These are phyloP conservation scores for Carapus acus DNA, from an alignment of 2,797 vertebrate genomes.

Conservation along the genomic window DNA sequence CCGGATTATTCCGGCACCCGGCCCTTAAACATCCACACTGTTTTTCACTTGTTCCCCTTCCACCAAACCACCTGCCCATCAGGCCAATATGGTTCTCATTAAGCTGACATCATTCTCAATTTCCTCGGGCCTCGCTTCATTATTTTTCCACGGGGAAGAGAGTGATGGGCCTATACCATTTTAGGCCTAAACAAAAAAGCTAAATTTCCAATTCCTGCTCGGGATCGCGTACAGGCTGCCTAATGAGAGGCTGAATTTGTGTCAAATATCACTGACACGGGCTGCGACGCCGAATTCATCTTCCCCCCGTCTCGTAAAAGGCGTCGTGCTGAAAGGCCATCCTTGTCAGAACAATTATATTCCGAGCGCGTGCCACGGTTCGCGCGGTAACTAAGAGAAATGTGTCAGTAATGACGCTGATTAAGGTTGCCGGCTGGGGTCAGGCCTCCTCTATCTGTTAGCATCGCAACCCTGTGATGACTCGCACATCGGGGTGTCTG, in stretches of 20 bases:
- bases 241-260: conserved; percentile 16
- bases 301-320: conserved; percentile 12
- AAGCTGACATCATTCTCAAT: conserved; percentile 42
- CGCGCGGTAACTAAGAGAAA: conserved; percentile 57
- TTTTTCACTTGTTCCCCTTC: conserved; percentile 74
- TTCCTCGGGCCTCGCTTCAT: conserved; percentile 40
- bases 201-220: conserved; percentile 18
- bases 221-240: conserved; percentile 9
- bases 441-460: conserved; percentile 57
- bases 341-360: conserved; percentile 62
- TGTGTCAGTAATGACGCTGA: conserved; percentile 67
- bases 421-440: conserved; percentile 67
- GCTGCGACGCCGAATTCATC: not conserved
- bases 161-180: conserved; percentile 23
- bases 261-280: conserved; percentile 27
- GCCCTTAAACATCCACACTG: conserved; percentile 65
- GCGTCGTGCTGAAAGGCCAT: conserved; percentile 21
- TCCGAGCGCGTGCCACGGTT: conserved; percentile 44
- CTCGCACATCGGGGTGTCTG: conserved; percentile 65
- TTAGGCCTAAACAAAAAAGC: conserved; percentile 26
- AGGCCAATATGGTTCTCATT: conserved; percentile 63
- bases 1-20: conserved; percentile 64
- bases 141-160: conserved; percentile 31
- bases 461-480: conserved; percentile 57
- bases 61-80: conserved; percentile 71